Evolutionary conservation across 2,888 invertebrate genomes (phyloP), one percentile per base, ranked within the genome.

Genomic region (Pseudococcus longispinus): DNA sequence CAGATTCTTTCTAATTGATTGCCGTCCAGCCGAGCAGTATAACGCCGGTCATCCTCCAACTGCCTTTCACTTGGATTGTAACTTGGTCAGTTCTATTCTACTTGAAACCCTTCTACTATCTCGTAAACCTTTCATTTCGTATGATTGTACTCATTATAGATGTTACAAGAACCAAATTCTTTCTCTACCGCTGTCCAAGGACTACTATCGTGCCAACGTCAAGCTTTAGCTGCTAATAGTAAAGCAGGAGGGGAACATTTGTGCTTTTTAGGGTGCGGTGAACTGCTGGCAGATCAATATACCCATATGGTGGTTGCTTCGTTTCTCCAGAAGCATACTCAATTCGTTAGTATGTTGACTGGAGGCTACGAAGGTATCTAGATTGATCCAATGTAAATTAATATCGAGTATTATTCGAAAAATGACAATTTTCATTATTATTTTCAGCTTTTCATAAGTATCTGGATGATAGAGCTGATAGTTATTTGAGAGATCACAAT

Each of bases 261-360:
- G 88, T 97, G 97, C 90, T 96, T 97, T 90, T 94, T 99, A 90
- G 98, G 98, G 70, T 97, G 97, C 88, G 98, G 98, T 1, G 93
- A 97, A 83, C 94, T 95, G 89, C 97, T 98, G 90, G 97, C 97
- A 91, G 98, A 98, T 91, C 96, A 96, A 89, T 98, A 97, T 90
- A 97, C 98, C 23, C 96, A 98, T 90, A 99, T 99, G 99, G 98
- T 98, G 32, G 96, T 99, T 20, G 97, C 99, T 8, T 97, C 97
- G 87, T 98, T 99, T 91, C 92, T 99, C 82, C 98, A 98, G 91
- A 95, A 96, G 90, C 96, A 97, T 90, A 96, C 96, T 0, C 95
- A 96, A 89, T 98, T 96, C 90, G 96, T 99, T 82, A 97, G 97
- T 83, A 93, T 98, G 91, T 93, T 98, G 26, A 95, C 95, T 89